A percentile compares a stretch with the other conserved stretches of the same genome.
Evolutionary conservation across 1,140 invertebrate species (phyloP).

Genomic region (Helicorthomorpha holstii): DNA sequence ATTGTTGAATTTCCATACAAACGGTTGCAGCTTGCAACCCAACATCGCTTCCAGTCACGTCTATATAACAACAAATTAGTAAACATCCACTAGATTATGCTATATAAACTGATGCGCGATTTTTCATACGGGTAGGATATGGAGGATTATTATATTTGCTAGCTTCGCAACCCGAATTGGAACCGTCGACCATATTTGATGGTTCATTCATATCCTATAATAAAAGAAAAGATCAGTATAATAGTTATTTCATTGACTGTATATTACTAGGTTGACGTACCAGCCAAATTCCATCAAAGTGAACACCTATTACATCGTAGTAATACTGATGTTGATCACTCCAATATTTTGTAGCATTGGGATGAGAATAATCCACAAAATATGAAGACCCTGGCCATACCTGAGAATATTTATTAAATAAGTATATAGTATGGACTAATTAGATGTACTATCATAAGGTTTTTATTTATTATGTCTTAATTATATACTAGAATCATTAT

Average conservation of each 20-base stretch:
- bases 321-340: background rate
- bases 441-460: background rate
- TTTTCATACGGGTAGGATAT: background rate
- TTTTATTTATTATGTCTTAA: background rate
- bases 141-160: background rate
- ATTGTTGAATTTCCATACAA: constrained; percentile 18
- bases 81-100: background rate
- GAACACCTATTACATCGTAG: background rate
- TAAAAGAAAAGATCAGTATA: background rate
- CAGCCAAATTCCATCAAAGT: background rate
- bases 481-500: too few species aligned
- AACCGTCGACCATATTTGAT: background rate
- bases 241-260: background rate
- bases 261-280: background rate
- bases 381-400: background rate
- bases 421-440: background rate
- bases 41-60: constrained; percentile 6
- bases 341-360: background rate
- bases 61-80: background rate
- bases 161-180: background rate
- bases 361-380: background rate
- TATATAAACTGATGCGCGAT: background rate
- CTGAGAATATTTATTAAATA: background rate
- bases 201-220: constrained; percentile 1
- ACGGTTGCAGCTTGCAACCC: constrained; percentile 23